A percentile compares a stretch with the other conserved stretches of the same genome.
Evolutionary conservation across 2,113 vertebrate species (phyloP).

Genomic region (Ginglymostoma cirratum): DNA sequence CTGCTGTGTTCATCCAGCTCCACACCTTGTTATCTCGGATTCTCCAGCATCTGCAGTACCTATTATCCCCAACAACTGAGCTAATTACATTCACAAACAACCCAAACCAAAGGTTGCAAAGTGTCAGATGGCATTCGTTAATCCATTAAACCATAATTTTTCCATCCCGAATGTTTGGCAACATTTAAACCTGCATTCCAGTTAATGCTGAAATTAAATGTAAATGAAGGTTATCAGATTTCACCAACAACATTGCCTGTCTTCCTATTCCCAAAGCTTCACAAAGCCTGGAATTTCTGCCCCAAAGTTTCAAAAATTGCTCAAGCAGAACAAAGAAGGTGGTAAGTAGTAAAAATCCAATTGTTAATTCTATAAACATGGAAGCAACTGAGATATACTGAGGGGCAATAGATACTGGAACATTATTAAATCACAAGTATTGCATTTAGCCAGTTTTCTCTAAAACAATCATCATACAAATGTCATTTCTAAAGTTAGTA

Average conservation of each 20-base stretch:
- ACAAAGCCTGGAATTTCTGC: not conserved
- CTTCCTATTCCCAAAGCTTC: not conserved
- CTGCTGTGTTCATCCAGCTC: too few relatives aligned
- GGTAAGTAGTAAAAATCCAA: not conserved
- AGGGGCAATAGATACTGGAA: not conserved
- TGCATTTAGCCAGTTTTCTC: not conserved
- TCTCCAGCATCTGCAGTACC: too few relatives aligned
- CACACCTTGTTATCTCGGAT: too few relatives aligned
- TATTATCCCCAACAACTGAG: not conserved
- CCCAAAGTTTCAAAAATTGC: not conserved
- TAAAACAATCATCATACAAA: not conserved
- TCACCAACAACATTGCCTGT: too few relatives aligned
- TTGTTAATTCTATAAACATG: not conserved
- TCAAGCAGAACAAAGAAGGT: not conserved
- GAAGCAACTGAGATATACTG: not conserved
- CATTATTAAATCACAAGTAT: not conserved
- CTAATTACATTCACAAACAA: not conserved
- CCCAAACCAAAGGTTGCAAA: conserved; percentile 9
- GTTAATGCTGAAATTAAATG: not conserved
- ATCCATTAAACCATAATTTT: not conserved
- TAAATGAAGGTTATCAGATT: not conserved
- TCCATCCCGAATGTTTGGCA: not conserved
- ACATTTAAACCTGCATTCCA: not conserved
- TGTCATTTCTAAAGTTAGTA: not conserved
- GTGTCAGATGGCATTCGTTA: not conserved